Evolutionary conservation across 2,113 vertebrate species (phyloP).

Genomic region (Erythrolamprus reginae): DNA sequence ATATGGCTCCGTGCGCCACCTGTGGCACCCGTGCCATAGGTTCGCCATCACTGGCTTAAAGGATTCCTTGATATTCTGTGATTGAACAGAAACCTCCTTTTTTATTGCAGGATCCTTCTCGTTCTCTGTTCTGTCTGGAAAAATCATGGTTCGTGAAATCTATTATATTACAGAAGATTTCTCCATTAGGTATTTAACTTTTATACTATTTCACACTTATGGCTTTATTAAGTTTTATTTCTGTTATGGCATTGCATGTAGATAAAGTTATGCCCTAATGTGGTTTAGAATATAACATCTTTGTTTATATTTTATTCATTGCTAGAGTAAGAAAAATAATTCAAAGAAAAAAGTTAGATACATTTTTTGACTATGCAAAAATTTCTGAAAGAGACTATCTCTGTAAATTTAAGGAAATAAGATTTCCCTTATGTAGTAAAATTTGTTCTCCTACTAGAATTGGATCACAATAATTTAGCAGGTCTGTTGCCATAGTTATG

Average conservation of each 20-base stretch:
- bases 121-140: conserved; percentile 96
- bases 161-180: conserved; percentile 96
- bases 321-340: neutral
- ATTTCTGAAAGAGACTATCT: neutral
- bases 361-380: neutral
- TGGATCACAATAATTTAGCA: neutral
- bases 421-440: neutral
- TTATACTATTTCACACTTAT: neutral
- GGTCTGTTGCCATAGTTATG: neutral
- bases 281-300: neutral
- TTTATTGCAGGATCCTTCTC: conserved; percentile 87
- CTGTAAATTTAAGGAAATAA: neutral
- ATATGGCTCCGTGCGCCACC: too few species aligned
- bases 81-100: neutral
- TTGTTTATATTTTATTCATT: neutral
- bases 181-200: conserved; percentile 86
- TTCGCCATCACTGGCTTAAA: too few species aligned
- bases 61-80: neutral
- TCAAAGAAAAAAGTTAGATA: neutral
- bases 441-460: neutral
- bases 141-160: conserved; percentile 98
- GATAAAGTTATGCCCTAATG: neutral
- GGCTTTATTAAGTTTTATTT: neutral
- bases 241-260: neutral
- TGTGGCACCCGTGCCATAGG: too few species aligned